Conservation (phyloP, 2,888 invertebrate genomes). For the Pseudococcus viburni region DNA sequence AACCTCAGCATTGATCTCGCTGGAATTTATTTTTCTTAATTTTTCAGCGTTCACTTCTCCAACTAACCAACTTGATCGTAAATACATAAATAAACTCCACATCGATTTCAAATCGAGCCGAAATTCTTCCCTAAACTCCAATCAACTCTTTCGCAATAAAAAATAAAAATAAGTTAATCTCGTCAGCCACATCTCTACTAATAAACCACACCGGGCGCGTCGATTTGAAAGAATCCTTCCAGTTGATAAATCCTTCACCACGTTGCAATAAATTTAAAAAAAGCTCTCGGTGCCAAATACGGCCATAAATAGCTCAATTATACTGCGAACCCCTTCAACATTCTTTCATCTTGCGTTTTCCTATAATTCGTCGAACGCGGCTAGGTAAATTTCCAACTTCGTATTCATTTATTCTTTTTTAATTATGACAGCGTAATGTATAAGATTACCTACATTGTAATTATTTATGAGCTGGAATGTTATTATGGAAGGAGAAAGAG, state of each 20-base stretch:
- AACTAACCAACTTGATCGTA: too few species aligned
- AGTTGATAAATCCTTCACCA: background rate
- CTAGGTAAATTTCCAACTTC: conserved; percentile 36
- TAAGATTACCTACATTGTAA: conserved; percentile 55
- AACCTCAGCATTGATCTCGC: too few species aligned
- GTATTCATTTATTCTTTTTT: conserved; percentile 52
- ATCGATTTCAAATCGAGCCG: too few species aligned
- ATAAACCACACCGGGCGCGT: background rate
- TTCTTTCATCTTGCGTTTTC: conserved; percentile 25
- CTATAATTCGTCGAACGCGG: conserved; percentile 6
- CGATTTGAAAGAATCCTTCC: conserved; percentile 15
- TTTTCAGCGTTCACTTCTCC: too few species aligned
- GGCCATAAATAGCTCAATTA: conserved; percentile 46
- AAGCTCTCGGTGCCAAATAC: conserved; percentile 36
- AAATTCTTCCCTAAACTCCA: background rate
- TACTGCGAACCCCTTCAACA: conserved; percentile 25
- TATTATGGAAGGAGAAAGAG: conserved; percentile 8
- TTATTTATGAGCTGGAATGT: conserved; percentile 50
- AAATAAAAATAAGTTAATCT: background rate
- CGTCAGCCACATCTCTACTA: background rate
- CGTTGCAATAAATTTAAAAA: background rate
- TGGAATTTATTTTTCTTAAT: too few species aligned
- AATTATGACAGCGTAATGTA: conserved; percentile 53
- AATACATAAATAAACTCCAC: too few species aligned
- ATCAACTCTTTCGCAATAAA: background rate